These are phyloP conservation scores for Rostratula benghalensis DNA, from an alignment of 2,113 vertebrate genomes.

Conservation along the genomic window DNA sequence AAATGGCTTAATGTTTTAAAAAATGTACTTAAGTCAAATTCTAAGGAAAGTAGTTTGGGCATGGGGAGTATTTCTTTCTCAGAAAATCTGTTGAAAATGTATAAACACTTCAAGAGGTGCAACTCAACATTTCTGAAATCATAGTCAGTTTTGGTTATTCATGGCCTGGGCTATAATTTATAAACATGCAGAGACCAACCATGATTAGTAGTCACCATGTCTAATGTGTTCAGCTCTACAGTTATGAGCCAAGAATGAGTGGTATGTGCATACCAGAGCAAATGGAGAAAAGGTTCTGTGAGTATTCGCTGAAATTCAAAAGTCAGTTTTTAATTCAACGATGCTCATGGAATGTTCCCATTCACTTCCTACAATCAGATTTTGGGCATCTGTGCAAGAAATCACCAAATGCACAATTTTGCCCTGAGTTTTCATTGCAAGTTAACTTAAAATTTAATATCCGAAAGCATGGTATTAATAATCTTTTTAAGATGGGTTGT, in stretches of 20 bases:
- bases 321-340: conserved; percentile 10
- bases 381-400: background rate
- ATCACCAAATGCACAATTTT: background rate
- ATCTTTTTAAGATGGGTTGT: background rate
- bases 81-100: background rate
- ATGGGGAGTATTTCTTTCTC: background rate
- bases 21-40: background rate
- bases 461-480: background rate
- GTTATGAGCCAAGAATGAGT: conserved; percentile 43
- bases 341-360: background rate
- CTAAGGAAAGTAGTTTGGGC: background rate
- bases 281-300: background rate
- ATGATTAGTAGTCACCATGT: conserved; percentile 13
- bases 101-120: background rate
- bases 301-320: conserved; percentile 15
- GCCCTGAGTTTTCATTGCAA: background rate
- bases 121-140: background rate
- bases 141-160: background rate
- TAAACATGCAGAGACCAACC: background rate
- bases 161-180: background rate
- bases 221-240: conserved; percentile 23
- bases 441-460: background rate
- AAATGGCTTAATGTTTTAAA: background rate
- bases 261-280: conserved; percentile 37
- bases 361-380: conserved; percentile 19